Percentiles rank a stretch among this genome's conserved stretches.
Evolutionary conservation across 2,888 invertebrate genomes (phyloP).

Genomic region (Formica aserva): DNA sequence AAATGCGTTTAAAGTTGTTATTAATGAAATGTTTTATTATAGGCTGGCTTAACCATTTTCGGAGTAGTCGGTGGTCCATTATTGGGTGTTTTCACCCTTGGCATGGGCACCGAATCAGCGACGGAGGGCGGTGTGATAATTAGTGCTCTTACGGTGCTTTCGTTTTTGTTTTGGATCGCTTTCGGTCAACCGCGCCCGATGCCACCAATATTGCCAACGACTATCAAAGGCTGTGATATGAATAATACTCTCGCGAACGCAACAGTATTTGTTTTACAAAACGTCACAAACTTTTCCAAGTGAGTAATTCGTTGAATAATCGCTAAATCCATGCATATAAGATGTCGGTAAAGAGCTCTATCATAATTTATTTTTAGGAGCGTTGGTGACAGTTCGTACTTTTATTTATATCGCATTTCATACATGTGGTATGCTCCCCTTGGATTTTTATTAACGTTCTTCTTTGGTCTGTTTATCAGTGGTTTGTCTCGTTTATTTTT

Average conservation of each 20-base stretch:
- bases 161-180: constrained; percentile 93
- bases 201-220: constrained; percentile 87
- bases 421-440: constrained; percentile 96
- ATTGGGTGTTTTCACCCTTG: constrained; percentile 94
- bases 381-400: constrained; percentile 67
- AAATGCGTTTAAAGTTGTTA: not conserved
- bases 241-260: constrained; percentile 15
- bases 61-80: constrained; percentile 95
- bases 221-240: constrained; percentile 87
- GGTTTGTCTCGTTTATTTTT: constrained; percentile 61
- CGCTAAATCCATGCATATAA: not conserved
- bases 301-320: constrained; percentile 9
- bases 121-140: constrained; percentile 91
- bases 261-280: constrained; percentile 1
- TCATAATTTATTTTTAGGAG: constrained; percentile 58
- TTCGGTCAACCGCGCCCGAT: constrained; percentile 93
- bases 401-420: constrained; percentile 82
- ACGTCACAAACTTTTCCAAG: not conserved
- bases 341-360: not conserved
- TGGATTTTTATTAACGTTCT: constrained; percentile 90
- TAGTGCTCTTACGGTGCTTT: constrained; percentile 89
- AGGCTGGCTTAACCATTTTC: constrained; percentile 93
- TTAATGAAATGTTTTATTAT: not conserved
- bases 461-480: constrained; percentile 89
- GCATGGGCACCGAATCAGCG: constrained; percentile 92